phyloP scores from a whole-genome alignment of 2,113 vertebrate species.

The Thermophis baileyi region DNA sequence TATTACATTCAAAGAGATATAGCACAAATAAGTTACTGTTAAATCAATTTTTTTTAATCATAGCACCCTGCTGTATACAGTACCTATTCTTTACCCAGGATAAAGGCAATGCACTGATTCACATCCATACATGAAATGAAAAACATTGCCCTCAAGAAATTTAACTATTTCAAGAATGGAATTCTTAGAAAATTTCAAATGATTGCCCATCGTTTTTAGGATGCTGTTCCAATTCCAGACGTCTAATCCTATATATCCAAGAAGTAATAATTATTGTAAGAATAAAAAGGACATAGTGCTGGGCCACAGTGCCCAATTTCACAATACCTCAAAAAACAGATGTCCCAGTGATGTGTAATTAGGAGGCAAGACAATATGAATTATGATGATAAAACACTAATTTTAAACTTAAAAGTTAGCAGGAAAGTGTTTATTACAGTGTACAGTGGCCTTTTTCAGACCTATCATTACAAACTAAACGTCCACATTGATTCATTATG shows the following conservation, averaged over 20 bases:
- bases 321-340: not conserved
- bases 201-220: slow-evolving; percentile 19
- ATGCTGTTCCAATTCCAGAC: slow-evolving; percentile 35
- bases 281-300: slow-evolving; percentile 55
- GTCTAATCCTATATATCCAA: slow-evolving; percentile 35
- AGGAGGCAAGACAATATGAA: not conserved
- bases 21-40: not conserved
- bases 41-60: not conserved
- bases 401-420: not conserved
- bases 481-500: not conserved
- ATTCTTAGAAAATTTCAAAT: slow-evolving; percentile 10
- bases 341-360: not conserved
- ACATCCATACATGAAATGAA: slow-evolving; percentile 27
- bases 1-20: not conserved
- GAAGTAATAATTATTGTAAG: slow-evolving; percentile 49
- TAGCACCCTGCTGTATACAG: not conserved
- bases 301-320: slow-evolving; percentile 13
- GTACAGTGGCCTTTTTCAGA: slow-evolving; percentile 4
- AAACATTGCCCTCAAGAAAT: slow-evolving; percentile 27
- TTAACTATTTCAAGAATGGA: slow-evolving; percentile 26
- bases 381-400: not conserved
- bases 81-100: not conserved
- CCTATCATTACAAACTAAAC: not conserved
- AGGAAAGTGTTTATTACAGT: not conserved
- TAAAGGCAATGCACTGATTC: not conserved